Conservation (phyloP, 2,888 invertebrate genomes). For the Megastigmus dorsalis region DNA sequence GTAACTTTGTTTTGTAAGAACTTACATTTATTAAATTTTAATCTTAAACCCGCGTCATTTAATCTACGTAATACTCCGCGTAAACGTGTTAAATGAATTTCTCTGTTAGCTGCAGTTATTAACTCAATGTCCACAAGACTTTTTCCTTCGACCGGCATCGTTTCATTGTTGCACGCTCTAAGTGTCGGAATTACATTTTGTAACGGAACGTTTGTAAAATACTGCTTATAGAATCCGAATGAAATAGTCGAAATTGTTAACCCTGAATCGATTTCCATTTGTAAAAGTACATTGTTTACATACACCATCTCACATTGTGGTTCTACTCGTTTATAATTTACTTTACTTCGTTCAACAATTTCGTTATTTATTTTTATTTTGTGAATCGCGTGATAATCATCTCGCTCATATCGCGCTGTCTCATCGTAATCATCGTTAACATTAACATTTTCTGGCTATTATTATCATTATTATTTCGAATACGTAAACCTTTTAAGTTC, state of each 20-base stretch:
- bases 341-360: not conserved
- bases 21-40: constrained; percentile 38
- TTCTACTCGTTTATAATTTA: not conserved
- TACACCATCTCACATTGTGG: no score
- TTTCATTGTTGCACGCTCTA: not conserved
- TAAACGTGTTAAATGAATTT: not conserved
- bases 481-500: not conserved
- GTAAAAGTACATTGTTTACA: not conserved
- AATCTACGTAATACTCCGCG: constrained; percentile 24
- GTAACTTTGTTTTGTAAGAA: constrained; percentile 29
- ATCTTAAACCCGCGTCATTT: constrained; percentile 24
- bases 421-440: not conserved
- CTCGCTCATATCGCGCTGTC: not conserved
- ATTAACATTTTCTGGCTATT: not conserved
- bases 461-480: no score
- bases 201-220: not conserved
- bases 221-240: not conserved
- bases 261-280: not conserved
- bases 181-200: not conserved
- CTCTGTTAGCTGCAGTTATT: not conserved
- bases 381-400: not conserved
- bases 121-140: not conserved
- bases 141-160: not conserved
- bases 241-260: not conserved
- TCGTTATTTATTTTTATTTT: not conserved